A percentile compares a stretch with the other conserved stretches of the same genome.
Conservation (phyloP, 2,113 vertebrate species). For the Austrofundulus limnaeus region DNA sequence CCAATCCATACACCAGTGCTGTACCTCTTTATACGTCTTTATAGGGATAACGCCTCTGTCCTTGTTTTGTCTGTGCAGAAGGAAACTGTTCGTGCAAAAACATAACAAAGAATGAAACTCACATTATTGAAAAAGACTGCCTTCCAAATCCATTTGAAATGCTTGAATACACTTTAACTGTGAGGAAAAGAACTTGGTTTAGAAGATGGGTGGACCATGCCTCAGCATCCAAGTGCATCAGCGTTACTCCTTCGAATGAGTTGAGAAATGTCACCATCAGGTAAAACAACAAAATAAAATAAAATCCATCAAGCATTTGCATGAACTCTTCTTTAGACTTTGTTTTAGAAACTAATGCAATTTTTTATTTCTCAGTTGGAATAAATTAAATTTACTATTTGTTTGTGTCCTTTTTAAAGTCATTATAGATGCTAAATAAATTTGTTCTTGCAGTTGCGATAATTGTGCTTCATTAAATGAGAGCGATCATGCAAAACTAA, state of each 20-base stretch:
- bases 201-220: slow-evolving; percentile 15
- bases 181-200: slow-evolving; percentile 58
- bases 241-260: slow-evolving; percentile 54
- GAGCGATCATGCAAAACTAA: slow-evolving; percentile 50
- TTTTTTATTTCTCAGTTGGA: too few species aligned
- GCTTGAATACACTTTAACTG: slow-evolving; percentile 54
- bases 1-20: background rate
- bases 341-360: too few species aligned
- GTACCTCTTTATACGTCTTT: background rate
- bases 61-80: slow-evolving; percentile 45
- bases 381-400: background rate
- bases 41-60: slow-evolving; percentile 9
- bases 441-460: slow-evolving; percentile 61
- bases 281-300: too few species aligned
- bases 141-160: slow-evolving; percentile 72
- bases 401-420: too few species aligned
- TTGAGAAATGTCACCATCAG: slow-evolving; percentile 64
- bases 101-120: slow-evolving; percentile 29
- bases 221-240: slow-evolving; percentile 67
- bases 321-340: background rate
- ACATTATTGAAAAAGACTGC: slow-evolving; percentile 61
- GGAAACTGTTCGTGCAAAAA: slow-evolving; percentile 66
- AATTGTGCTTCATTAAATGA: slow-evolving; percentile 55
- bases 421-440: background rate
- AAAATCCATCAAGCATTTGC: background rate